These are phyloP conservation scores for Drosophila melanosoma DNA, from an alignment of 2,888 invertebrate species.

Conservation along the genomic window DNA sequence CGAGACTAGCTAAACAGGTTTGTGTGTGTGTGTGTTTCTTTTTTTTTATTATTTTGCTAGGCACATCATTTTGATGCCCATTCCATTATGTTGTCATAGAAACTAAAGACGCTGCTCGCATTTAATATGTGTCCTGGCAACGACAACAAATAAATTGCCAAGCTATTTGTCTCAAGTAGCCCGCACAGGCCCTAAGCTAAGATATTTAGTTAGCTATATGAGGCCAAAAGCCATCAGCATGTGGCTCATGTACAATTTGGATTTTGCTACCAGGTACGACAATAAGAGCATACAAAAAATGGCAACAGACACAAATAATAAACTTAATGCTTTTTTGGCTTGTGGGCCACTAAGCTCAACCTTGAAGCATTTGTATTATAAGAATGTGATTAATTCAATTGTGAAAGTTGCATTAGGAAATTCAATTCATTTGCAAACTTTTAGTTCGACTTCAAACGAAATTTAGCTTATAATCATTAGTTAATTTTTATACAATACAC, in stretches of 20 bases:
- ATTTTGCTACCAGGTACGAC: not conserved
- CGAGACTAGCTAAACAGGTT: conserved; percentile 8
- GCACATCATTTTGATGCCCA: conserved; percentile 23
- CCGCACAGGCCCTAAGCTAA: conserved; percentile 12
- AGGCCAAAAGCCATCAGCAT: conserved; percentile 8
- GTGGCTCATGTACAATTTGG: conserved; percentile 9
- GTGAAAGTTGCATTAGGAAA: not conserved
- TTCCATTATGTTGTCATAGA: conserved; percentile 59
- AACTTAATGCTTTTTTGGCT: not conserved
- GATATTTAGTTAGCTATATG: conserved; percentile 18
- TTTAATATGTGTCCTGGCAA: conserved; percentile 74
- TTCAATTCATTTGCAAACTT: not conserved
- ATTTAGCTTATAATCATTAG: conserved; percentile 54
- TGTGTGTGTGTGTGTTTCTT: not conserved
- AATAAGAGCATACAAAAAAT: not conserved
- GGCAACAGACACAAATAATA: not conserved
- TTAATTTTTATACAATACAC: conserved; percentile 44
- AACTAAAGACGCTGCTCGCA: conserved; percentile 51
- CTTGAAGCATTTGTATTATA: not conserved
- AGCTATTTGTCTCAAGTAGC: conserved; percentile 64
- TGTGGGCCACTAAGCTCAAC: not conserved
- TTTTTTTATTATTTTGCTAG: not conserved
- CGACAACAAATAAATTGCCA: conserved; percentile 58
- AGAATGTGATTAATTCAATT: not conserved
- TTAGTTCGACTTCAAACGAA: not conserved